Base-by-base conservation (phyloP, 2,113 vertebrate genomes). In the Oryctolagus cuniculus region DNA sequence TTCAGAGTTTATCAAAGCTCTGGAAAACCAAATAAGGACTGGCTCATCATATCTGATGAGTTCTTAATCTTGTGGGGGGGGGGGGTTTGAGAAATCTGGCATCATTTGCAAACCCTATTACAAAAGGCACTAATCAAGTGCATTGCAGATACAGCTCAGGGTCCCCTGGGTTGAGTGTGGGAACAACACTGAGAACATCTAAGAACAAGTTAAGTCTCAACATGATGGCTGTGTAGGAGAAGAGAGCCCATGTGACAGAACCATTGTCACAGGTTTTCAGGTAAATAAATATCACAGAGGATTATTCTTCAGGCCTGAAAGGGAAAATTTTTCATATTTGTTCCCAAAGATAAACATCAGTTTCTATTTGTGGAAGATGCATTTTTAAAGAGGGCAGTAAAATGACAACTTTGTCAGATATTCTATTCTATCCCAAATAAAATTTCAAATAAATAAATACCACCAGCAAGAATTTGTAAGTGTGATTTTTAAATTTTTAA, bases 21-120 rank as follows among this genome's bases (percentile, higher is more conserved):
- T 87, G 31, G 34, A 88, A 96, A 79, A 61, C 64, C 83, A 88
- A 89, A 58, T 21, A 82, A 86, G 55, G 11, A 89, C 8, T 73
- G 34, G 5, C 11, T 78, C 69, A 31, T 61, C 10, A 78, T 91
- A 64, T 9, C 38, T 73, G 51, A 55, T 51, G 16, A 58, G 9
- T 44, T 79, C 38, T 94, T 36, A 58, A 72, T 79, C 81, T 89
- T 83, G 88, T 72, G 22, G 36, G 63, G 72, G 34, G 29, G 94
- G 17, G 58, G 1, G 12, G 34, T 69, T 44, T 19, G 64, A 10
- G 12, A 83, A 94, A 75, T 69, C 15, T 53, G 58, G 24, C 27
- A 67, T 24, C 34, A 61, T 87, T 38, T 93, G 15, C 51, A 53
- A 75, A 63, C 10, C 22, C 29, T 77, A 51, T 67, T 79, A 79